A percentile compares a stretch with the other conserved stretches of the same genome.
These are phyloP conservation scores for Brachionichthys hirsutus DNA, from an alignment of 2,113 vertebrate species.

Conservation along the genomic window DNA sequence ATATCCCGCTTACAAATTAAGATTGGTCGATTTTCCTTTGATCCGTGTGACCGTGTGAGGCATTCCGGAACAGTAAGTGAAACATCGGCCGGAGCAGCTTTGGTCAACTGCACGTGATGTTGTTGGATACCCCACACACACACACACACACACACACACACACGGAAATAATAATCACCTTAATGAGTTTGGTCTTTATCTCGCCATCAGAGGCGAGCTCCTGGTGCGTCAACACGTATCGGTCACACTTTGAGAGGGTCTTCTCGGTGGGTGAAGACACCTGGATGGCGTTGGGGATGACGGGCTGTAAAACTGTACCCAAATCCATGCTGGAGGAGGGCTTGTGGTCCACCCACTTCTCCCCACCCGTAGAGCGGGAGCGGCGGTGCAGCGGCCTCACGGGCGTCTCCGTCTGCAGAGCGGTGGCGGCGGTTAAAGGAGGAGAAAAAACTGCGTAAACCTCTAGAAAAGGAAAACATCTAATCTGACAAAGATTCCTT, in stretches of 20 bases:
- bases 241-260: constrained; percentile 90
- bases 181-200: constrained; percentile 92
- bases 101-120: too few relatives aligned
- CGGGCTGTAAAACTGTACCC: constrained; percentile 91
- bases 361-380: constrained; percentile 87
- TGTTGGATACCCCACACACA: background rate
- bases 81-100: too few relatives aligned
- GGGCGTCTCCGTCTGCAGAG: constrained; percentile 75
- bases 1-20: too few relatives aligned
- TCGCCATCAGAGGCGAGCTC: constrained; percentile 95
- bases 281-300: constrained; percentile 88
- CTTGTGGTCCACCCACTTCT: constrained; percentile 96
- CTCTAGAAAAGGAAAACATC: too few relatives aligned
- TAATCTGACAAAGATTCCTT: too few relatives aligned
- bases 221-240: constrained; percentile 97
- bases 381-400: constrained; percentile 82
- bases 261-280: constrained; percentile 86
- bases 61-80: too few relatives aligned
- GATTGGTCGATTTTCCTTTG: too few relatives aligned
- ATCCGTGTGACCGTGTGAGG: too few relatives aligned
- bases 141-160: too few relatives aligned
- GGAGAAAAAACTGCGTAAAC: background rate
- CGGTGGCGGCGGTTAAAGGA: background rate
- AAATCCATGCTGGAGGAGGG: constrained; percentile 85
- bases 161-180: constrained; percentile 77